Percentiles rank a stretch among this genome's conserved stretches.
These are phyloP conservation scores for Sinocyclocheilus rhinocerous DNA, from an alignment of 2,113 vertebrate species.

Conservation along the genomic window DNA sequence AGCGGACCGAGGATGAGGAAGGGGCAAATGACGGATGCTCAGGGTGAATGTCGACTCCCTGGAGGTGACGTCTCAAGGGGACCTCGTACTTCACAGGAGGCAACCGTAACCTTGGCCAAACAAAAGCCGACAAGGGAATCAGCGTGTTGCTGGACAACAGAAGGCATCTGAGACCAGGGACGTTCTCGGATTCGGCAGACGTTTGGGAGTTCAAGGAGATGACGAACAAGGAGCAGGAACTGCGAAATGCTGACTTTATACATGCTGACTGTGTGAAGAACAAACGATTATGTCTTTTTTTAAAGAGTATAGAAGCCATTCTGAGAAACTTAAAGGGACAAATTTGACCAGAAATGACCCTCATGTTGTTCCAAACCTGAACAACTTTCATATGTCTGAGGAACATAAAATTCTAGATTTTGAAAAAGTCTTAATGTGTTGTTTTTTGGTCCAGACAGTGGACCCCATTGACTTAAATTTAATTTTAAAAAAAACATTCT, in stretches of 20 bases:
- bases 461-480: neutral
- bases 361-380: neutral
- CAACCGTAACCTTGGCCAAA: constrained; percentile 43
- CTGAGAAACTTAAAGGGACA: neutral
- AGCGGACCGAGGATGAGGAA: constrained; percentile 11
- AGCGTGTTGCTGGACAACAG: constrained; percentile 26
- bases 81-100: constrained; percentile 58
- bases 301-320: neutral
- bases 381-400: neutral
- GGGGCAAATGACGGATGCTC: constrained; percentile 19
- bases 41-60: constrained; percentile 45
- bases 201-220: constrained; percentile 8
- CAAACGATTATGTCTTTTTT: neutral
- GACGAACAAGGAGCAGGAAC: neutral
- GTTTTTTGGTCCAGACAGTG: neutral
- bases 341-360: neutral
- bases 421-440: neutral
- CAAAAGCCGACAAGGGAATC: constrained; percentile 61
- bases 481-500: neutral
- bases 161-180: constrained; percentile 5
- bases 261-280: neutral
- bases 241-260: constrained; percentile 9
- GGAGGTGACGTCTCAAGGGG: constrained; percentile 54
- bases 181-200: constrained; percentile 18
- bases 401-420: neutral